Evolutionary conservation across 2,888 invertebrate genomes (phyloP).

Genomic region (Melanotus villosus): DNA sequence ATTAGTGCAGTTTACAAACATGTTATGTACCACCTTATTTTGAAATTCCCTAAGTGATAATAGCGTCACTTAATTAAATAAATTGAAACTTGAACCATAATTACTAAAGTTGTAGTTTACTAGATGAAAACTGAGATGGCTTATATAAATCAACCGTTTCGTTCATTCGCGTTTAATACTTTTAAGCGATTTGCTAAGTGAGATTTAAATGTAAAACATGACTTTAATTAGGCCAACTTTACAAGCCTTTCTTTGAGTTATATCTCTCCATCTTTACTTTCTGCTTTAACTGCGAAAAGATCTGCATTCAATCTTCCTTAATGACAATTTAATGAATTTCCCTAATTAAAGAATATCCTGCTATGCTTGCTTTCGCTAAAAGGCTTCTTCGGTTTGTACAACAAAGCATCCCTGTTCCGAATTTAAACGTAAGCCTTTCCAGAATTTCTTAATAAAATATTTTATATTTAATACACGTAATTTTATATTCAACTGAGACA

Average conservation of each 20-base stretch:
- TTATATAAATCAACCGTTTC: slow-evolving; percentile 23
- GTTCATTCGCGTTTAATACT: slow-evolving; percentile 16
- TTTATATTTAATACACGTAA: no score
- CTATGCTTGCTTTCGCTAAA: not conserved
- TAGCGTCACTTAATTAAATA: slow-evolving; percentile 19
- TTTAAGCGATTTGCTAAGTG: slow-evolving; percentile 20
- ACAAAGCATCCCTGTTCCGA: no score
- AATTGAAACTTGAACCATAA: slow-evolving; percentile 24
- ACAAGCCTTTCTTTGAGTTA: slow-evolving; percentile 1
- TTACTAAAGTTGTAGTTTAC: slow-evolving; percentile 13
- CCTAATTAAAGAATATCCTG: slow-evolving; percentile 6
- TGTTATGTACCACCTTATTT: not conserved
- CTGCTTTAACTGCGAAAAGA: slow-evolving; percentile 4
- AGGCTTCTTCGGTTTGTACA: no score
- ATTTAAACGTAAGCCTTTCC: no score
- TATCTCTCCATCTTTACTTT: slow-evolving; percentile 1
- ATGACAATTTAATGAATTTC: slow-evolving; percentile 15
- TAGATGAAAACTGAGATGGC: not conserved
- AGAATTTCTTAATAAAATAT: no score
- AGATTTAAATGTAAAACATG: slow-evolving; percentile 28
- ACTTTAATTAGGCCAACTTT: slow-evolving; percentile 18
- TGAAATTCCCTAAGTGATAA: slow-evolving; percentile 17
- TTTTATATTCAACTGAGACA: no score
- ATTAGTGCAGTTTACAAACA: slow-evolving; percentile 6
- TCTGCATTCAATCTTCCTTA: not conserved